Percentiles rank a stretch among this genome's conserved stretches.
Evolutionary conservation across 2,888 invertebrate species (phyloP).

Genomic region (Panopea generosa): DNA sequence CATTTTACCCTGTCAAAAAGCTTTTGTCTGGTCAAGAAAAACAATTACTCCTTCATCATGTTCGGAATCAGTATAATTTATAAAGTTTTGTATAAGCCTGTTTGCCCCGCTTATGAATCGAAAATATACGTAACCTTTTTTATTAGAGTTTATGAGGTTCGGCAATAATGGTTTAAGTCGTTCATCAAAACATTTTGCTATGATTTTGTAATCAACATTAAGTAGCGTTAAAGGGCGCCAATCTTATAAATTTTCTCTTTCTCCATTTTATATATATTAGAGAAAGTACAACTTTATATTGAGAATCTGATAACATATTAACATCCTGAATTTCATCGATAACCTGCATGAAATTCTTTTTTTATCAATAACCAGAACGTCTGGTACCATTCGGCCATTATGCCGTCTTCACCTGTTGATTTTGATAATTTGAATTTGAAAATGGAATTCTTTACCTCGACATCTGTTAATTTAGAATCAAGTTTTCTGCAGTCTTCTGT

Average conservation of each 20-base stretch:
- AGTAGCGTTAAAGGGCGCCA: slow-evolving; percentile 18
- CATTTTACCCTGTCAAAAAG: slow-evolving; percentile 13
- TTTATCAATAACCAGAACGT: slow-evolving; percentile 5
- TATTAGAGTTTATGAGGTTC: slow-evolving; percentile 12
- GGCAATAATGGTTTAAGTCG: slow-evolving; percentile 7
- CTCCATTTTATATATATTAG: slow-evolving; percentile 17
- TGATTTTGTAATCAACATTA: slow-evolving; percentile 29
- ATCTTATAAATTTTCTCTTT: slow-evolving; percentile 16
- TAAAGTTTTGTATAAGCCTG: slow-evolving; percentile 16
- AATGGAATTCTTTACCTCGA: no score
- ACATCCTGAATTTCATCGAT: neutral
- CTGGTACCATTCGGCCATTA: neutral
- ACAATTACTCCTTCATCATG: slow-evolving; percentile 9
- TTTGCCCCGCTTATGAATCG: slow-evolving; percentile 9
- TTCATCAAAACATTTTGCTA: slow-evolving; percentile 5
- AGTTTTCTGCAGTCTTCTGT: no score
- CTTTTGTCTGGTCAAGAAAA: slow-evolving; percentile 10
- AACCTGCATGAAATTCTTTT: neutral
- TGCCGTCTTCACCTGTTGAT: slow-evolving; percentile 6
- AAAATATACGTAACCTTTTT: slow-evolving; percentile 12
- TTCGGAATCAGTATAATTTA: neutral
- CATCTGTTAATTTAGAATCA: no score
- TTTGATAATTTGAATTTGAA: no score
- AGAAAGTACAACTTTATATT: slow-evolving; percentile 2
- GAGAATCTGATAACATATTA: neutral